Conservation (phyloP, 2,113 vertebrate species). For the Phocoena phocoena region DNA sequence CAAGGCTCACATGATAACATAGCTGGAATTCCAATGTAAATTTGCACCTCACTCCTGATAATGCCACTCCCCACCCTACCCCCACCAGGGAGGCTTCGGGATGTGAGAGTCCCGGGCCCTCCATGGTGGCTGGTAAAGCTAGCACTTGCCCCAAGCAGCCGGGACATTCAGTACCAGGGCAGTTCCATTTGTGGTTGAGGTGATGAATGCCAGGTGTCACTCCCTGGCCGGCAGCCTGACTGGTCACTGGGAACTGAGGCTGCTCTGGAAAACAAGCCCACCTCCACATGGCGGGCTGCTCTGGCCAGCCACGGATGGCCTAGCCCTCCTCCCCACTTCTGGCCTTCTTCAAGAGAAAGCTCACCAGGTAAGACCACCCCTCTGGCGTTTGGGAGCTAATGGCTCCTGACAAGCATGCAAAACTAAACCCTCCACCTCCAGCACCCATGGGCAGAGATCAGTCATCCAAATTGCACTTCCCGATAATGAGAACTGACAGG, state of each 20-base stretch:
- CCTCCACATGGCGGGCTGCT: background rate
- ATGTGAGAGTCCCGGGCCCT: background rate
- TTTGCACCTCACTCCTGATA: background rate
- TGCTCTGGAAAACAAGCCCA: background rate
- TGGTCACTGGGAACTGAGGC: background rate
- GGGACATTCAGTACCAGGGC: background rate
- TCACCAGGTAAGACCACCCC: background rate
- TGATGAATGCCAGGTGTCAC: background rate
- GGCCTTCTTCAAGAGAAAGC: background rate
- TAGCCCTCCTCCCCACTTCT: background rate
- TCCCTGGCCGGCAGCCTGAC: background rate
- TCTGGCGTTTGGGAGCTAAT: background rate
- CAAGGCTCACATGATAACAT: background rate
- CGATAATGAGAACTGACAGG: background rate
- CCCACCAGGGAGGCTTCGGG: background rate
- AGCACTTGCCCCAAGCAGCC: background rate
- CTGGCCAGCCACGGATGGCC: background rate
- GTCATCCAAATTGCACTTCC: background rate
- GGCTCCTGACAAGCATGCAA: background rate
- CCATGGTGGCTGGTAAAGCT: background rate
- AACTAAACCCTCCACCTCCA: background rate
- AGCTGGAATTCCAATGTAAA: constrained; percentile 44
- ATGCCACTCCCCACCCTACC: background rate
- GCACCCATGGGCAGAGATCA: background rate
- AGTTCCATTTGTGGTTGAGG: background rate